phyloP scores from a whole-genome alignment of 2,797 vertebrate genomes.

The Dendrocincla tyrannina region DNA sequence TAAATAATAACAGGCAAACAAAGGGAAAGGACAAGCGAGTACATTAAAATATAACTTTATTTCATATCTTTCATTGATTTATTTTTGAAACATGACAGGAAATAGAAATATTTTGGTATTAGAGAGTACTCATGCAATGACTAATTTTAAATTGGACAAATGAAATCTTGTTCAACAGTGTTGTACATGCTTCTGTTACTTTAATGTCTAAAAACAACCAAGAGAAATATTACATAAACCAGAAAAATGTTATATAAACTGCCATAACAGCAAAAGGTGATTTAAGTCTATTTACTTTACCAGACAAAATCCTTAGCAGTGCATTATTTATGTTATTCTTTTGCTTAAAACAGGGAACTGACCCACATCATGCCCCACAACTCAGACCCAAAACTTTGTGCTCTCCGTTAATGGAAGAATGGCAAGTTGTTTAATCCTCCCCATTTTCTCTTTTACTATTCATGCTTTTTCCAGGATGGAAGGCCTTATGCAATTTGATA shows the following conservation, averaged over 20 bases:
- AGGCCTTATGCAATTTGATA: conserved; percentile 6
- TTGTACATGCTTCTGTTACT: background rate
- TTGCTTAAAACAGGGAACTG: background rate
- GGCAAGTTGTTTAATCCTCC: background rate
- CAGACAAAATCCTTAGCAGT: background rate
- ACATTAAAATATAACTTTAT: background rate
- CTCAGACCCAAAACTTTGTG: background rate
- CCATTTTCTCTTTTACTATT: background rate
- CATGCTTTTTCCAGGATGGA: background rate
- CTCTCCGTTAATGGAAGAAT: background rate
- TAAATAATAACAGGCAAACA: background rate
- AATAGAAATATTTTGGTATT: background rate
- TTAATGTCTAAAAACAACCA: background rate
- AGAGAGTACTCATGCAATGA: background rate
- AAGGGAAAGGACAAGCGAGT: background rate
- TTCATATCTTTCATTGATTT: background rate
- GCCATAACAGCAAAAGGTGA: background rate
- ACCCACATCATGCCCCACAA: background rate
- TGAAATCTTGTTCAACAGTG: background rate
- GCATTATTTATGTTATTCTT: background rate
- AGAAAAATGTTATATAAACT: background rate
- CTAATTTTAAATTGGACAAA: background rate
- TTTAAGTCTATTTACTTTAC: background rate
- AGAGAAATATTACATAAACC: background rate
- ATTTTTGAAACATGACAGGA: background rate